Percentiles rank a stretch among this genome's conserved stretches.
Evolutionary conservation across 1,140 invertebrate species (phyloP).

Genomic region (Euura saliciscinereae): DNA sequence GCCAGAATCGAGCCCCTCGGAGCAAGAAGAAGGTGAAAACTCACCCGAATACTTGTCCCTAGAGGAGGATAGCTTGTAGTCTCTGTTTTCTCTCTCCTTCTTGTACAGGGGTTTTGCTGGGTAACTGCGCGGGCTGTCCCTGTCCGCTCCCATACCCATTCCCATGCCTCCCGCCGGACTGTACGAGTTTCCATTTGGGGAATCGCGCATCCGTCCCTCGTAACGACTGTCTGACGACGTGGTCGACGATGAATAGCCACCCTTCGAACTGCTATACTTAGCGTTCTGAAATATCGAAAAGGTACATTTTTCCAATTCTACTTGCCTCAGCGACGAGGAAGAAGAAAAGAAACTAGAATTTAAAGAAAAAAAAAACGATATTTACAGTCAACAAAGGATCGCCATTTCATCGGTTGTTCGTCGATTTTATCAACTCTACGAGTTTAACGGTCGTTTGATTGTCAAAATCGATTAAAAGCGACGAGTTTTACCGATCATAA

Average conservation of each 20-base stretch:
- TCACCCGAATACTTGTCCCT: slow-evolving; percentile 85
- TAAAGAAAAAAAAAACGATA: not conserved
- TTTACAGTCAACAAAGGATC: not conserved
- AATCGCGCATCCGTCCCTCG: slow-evolving; percentile 71
- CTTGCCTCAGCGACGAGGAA: not conserved
- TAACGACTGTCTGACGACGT: slow-evolving; percentile 60
- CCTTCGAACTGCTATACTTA: slow-evolving; percentile 76
- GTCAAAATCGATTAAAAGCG: not conserved
- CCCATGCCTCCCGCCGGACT: slow-evolving; percentile 67
- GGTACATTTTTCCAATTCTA: not conserved
- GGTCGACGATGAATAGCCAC: slow-evolving; percentile 64
- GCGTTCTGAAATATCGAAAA: slow-evolving; percentile 65
- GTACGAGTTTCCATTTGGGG: slow-evolving; percentile 76
- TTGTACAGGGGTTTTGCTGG: slow-evolving; percentile 83
- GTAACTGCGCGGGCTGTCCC: slow-evolving; percentile 70
- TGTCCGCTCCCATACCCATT: slow-evolving; percentile 66
- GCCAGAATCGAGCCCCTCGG: no score
- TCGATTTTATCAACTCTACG: not conserved
- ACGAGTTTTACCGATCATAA: not conserved
- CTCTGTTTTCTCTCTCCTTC: slow-evolving; percentile 91
- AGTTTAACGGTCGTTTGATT: not conserved
- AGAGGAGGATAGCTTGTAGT: slow-evolving; percentile 78
- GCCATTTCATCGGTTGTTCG: not conserved
- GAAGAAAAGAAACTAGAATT: not conserved
- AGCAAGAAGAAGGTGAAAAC: slow-evolving; percentile 13